Evolutionary conservation across 2,888 invertebrate genomes (phyloP), one percentile per base, ranked within the genome.

Genomic region (Aphidoletes aphidimyza): DNA sequence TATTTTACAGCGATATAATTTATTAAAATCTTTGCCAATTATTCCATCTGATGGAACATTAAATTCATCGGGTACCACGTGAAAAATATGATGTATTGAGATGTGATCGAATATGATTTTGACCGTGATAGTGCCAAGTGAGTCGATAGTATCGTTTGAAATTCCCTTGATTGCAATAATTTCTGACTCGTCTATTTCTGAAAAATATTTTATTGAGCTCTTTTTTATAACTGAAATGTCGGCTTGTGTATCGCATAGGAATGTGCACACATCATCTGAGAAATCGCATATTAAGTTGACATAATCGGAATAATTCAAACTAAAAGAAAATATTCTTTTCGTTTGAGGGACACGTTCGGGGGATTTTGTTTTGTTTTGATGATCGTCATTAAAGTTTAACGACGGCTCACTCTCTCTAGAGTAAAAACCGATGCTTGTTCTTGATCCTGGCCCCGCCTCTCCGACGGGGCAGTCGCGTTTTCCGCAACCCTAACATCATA

Each of bases 31-130:
- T 47, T 30, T 84, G 3, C 84, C 84, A 11, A 84, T 47, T 30
- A 84, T 84, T 6, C 84, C 84, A 30, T 84, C 84, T 14, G 84
- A 39, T 17, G 83, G 83, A 42, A 83, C 42, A 39, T 37, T 26
- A 17, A 83, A 39, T 78, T 78, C 78, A 37, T 83, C 42, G 2
- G 83, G 83, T 8, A 83, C 83, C 0, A 83, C 39, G 42, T 83
- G 83, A 39, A 83, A 42, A 36, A 14, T 83, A n/a, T 42, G 42
- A 5, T 8, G 14, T 1, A 83, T 22, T n/a, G 39, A 8, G n/a
- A 5, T 1, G 22, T 22, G 9, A 17, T 14, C 14, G 5, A 83
- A 39, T 8, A 19, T 22, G n/a, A 83, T 36, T 6, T 37, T 83
- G 3, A 83, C 0, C 9, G 5, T 6, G 1, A 42, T 22, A 11